These are phyloP conservation scores for Neoascia interrupta DNA, from an alignment of 2,888 invertebrate species.

Conservation along the genomic window DNA sequence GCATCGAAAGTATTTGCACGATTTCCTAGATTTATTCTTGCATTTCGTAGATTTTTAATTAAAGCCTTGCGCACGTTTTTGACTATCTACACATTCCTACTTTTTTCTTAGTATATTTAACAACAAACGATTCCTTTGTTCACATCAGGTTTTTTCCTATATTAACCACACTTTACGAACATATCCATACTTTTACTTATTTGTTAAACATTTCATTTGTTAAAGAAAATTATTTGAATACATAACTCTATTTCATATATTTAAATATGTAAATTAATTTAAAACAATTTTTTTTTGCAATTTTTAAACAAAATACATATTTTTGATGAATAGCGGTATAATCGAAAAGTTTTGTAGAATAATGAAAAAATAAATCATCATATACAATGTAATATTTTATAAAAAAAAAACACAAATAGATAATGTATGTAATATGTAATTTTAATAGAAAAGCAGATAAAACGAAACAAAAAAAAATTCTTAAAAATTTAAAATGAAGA, in stretches of 20 bases:
- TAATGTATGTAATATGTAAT: constrained; percentile 46
- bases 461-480: constrained; percentile 31
- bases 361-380: constrained; percentile 49
- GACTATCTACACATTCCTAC: no score
- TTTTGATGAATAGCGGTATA: constrained; percentile 53
- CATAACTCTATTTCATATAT: background rate
- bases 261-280: constrained; percentile 1
- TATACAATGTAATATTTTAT: constrained; percentile 65
- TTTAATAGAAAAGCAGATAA: constrained; percentile 41
- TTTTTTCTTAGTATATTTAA: no score
- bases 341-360: constrained; percentile 52
- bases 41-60: no score
- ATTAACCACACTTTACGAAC: no score
- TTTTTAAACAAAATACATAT: constrained; percentile 19
- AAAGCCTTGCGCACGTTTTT: no score
- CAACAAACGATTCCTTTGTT: no score
- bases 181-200: constrained; percentile 48
- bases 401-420: constrained; percentile 48
- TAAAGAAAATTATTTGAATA: background rate
- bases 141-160: no score
- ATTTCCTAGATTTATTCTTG: no score
- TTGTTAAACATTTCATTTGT: background rate
- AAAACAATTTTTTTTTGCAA: constrained; percentile 4
- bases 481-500: constrained; percentile 35
- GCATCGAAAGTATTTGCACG: no score